These are phyloP conservation scores for Toxotes chatareus DNA, from an alignment of 2,113 vertebrate species.

Conservation along the genomic window DNA sequence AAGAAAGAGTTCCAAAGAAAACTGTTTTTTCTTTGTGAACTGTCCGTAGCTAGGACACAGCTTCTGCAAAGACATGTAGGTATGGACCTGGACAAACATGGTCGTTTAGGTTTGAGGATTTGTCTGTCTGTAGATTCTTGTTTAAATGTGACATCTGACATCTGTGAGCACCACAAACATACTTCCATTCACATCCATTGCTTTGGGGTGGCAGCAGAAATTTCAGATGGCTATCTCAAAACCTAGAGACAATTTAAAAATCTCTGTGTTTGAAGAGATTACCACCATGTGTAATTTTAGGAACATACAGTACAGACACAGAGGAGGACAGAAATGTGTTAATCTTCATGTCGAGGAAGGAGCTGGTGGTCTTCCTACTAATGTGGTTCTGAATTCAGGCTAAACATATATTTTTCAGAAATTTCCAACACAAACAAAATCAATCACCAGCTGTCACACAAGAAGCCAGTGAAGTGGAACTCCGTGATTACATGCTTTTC, in stretches of 20 bases:
- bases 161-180: too few relatives aligned
- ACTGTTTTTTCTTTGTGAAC: background rate
- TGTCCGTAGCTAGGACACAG: background rate
- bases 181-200: too few relatives aligned
- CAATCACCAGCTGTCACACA: constrained; percentile 76
- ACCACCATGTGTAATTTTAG: background rate
- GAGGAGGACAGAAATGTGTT: constrained; percentile 45
- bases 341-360: constrained; percentile 46
- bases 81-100: background rate
- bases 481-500: constrained; percentile 68
- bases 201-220: too few relatives aligned
- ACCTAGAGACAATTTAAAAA: too few relatives aligned
- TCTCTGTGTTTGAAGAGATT: too few relatives aligned
- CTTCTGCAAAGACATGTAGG: background rate
- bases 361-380: constrained; percentile 51
- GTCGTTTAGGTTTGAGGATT: background rate
- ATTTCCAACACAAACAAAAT: constrained; percentile 75
- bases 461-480: constrained; percentile 71
- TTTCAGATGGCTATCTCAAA: too few relatives aligned
- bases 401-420: constrained; percentile 62
- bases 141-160: too few relatives aligned
- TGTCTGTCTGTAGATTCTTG: too few relatives aligned
- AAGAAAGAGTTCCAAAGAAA: background rate
- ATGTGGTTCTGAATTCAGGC: constrained; percentile 58
- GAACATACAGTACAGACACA: background rate